Conservation (phyloP, 1,140 invertebrate genomes). For the Drosophila littoralis region DNA sequence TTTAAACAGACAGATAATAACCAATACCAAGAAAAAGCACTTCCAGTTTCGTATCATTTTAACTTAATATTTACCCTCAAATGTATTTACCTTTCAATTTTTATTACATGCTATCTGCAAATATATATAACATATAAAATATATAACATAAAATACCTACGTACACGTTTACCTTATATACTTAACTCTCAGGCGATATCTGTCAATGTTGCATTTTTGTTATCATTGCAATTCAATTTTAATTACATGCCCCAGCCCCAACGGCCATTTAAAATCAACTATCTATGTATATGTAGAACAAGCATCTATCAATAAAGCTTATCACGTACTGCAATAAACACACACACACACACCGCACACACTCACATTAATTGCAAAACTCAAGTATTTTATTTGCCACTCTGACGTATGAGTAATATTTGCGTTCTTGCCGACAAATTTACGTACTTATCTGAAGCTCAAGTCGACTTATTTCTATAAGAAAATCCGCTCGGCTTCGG, state of each 20-base stretch:
- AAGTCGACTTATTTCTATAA: slow-evolving; percentile 14
- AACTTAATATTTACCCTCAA: not conserved
- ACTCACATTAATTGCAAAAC: slow-evolving; percentile 23
- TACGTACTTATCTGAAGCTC: slow-evolving; percentile 12
- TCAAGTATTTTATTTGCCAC: slow-evolving; percentile 41
- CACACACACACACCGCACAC: not conserved
- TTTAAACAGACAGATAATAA: too few relatives aligned
- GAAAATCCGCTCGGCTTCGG: not conserved
- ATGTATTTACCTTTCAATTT: not conserved
- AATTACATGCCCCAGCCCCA: slow-evolving; percentile 14
- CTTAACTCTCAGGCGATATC: slow-evolving; percentile 1
- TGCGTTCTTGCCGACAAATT: slow-evolving; percentile 20
- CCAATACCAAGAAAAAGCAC: not conserved
- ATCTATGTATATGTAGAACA: slow-evolving; percentile 38
- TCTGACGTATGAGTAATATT: slow-evolving; percentile 42
- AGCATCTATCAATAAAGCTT: slow-evolving; percentile 45
- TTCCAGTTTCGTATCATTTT: not conserved
- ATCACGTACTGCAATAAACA: slow-evolving; percentile 32
- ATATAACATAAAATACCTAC: not conserved
- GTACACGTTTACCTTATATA: not conserved
- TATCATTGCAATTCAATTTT: slow-evolving; percentile 16
- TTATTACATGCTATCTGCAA: not conserved
- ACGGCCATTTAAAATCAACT: slow-evolving; percentile 18
- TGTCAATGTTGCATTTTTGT: slow-evolving; percentile 12
- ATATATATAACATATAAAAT: not conserved